These are phyloP conservation scores for Sprattus sprattus DNA, from an alignment of 2,113 vertebrate species.

Conservation along the genomic window DNA sequence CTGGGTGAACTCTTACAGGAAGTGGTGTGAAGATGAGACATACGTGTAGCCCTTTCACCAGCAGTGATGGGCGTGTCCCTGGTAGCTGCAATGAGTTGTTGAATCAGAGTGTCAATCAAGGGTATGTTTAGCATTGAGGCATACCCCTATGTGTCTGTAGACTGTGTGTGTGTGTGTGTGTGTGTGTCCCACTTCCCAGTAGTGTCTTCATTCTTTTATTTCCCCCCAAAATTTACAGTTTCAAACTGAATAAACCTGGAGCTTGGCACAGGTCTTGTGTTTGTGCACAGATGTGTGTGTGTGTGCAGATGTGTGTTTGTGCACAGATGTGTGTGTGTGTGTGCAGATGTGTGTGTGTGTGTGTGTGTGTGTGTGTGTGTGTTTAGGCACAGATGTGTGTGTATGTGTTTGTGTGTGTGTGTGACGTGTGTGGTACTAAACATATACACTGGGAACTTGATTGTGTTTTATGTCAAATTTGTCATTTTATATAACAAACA, in stretches of 20 bases:
- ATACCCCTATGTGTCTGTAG: background rate
- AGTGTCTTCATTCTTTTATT: conserved; percentile 50
- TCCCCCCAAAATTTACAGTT: background rate
- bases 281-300: conserved; percentile 2
- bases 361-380: conserved; percentile 59
- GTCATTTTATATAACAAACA: conserved; percentile 73
- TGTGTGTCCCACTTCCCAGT: conserved; percentile 42
- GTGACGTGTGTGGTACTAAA: conserved; percentile 80
- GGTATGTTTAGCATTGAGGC: background rate
- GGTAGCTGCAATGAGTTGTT: background rate
- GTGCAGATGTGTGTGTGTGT: no score
- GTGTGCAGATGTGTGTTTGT: conserved; percentile 49
- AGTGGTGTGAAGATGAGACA: background rate
- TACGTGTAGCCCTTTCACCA: background rate
- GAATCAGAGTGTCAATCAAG: background rate
- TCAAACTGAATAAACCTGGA: background rate
- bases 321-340: conserved; percentile 51
- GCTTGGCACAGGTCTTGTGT: background rate
- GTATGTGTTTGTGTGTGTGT: conserved; percentile 56
- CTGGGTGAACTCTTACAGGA: background rate
- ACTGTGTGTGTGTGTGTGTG: conserved; percentile 30
- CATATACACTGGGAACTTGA: conserved; percentile 87
- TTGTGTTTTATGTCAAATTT: conserved; percentile 69
- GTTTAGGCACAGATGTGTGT: no score
- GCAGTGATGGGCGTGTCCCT: background rate